Evolutionary conservation across 2,888 invertebrate species (phyloP), one percentile per base, ranked within the genome.

Genomic region (Ceratothoa steindachneri): DNA sequence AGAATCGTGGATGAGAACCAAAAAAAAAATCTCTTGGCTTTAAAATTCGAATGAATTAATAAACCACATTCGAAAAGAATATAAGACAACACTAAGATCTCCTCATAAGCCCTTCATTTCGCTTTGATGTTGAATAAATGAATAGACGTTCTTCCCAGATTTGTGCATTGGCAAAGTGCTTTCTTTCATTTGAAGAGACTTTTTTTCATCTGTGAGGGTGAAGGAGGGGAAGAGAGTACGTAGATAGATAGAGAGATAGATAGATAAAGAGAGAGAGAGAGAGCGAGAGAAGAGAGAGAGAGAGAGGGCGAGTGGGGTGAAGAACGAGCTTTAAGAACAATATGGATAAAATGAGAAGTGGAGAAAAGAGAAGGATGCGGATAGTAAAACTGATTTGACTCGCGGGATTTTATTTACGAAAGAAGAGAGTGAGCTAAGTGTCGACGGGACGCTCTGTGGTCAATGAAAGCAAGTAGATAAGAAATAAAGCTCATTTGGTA

Each of bases 71-170:
- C 60, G 60, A 60, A 60, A 60, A 60, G 60, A 60, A 60, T 4
- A 60, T 60, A 60, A 60, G 60, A 60, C 60, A 60, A 4, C 60
- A 60, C 22, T 60, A 22, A 60, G 60, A 60, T 60, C 60, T 24
- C 60, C 27, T 60, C 60, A 55, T 55, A 60, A 60, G 60, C 60
- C 1, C 55, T 55, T 1, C n/a, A 60, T 24, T 2, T 60, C 22
- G 60, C 60, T 60, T 60, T 60, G 60, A 60, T 60, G 60, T 60
- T 60, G 60, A 60, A 60, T 60, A 60, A 60, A 60, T 60, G 60
- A 60, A 60, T 24, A 60, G 60, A 24, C 22, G 12, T 60, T 60
- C 60, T 60, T 60, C 60, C 22, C 24, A 60, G 60, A 60, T 60
- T 60, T 60, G 60, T 60, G 60, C 60, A 60, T 60, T 60, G 60